A percentile compares a stretch with the other conserved stretches of the same genome.
These are phyloP conservation scores for Trissolcus brochymenae DNA, from an alignment of 2,888 invertebrate genomes.

Conservation along the genomic window DNA sequence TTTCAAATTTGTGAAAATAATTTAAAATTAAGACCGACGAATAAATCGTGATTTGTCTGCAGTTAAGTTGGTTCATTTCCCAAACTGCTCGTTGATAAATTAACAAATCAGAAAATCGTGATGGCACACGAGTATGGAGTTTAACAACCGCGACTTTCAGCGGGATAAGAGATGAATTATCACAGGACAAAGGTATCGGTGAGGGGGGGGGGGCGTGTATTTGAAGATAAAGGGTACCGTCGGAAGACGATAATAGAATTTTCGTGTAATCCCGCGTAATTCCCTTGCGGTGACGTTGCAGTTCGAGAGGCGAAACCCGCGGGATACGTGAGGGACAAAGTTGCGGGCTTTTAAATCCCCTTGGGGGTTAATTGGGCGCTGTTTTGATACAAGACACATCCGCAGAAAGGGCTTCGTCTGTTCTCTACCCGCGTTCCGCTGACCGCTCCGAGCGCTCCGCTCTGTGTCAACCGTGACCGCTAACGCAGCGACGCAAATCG, in stretches of 20 bases:
- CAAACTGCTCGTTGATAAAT: too few relatives aligned
- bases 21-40: too few relatives aligned
- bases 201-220: slow-evolving; percentile 4
- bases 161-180: slow-evolving; percentile 33
- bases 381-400: slow-evolving; percentile 70
- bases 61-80: too few relatives aligned
- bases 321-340: slow-evolving; percentile 59
- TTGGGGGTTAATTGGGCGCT: slow-evolving; percentile 74
- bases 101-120: too few relatives aligned
- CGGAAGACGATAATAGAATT: slow-evolving; percentile 73
- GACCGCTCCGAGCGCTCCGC: slow-evolving; percentile 33
- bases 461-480: slow-evolving; percentile 35
- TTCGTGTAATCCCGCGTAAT: slow-evolving; percentile 74
- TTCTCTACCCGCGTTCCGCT: slow-evolving; percentile 23
- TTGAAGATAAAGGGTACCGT: slow-evolving; percentile 41
- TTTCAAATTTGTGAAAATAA: too few relatives aligned
- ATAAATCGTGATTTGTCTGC: too few relatives aligned
- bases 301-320: slow-evolving; percentile 57
- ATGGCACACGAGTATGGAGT: not conserved
- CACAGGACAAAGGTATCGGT: slow-evolving; percentile 11
- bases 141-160: slow-evolving; percentile 12
- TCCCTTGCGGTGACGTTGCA: slow-evolving; percentile 72
- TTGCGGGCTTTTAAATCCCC: slow-evolving; percentile 70
- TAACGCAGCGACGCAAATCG: slow-evolving; percentile 35
- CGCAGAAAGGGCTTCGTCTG: slow-evolving; percentile 41